phyloP scores from a whole-genome alignment of 1,140 invertebrate species.

The Epicauta chinensis region DNA sequence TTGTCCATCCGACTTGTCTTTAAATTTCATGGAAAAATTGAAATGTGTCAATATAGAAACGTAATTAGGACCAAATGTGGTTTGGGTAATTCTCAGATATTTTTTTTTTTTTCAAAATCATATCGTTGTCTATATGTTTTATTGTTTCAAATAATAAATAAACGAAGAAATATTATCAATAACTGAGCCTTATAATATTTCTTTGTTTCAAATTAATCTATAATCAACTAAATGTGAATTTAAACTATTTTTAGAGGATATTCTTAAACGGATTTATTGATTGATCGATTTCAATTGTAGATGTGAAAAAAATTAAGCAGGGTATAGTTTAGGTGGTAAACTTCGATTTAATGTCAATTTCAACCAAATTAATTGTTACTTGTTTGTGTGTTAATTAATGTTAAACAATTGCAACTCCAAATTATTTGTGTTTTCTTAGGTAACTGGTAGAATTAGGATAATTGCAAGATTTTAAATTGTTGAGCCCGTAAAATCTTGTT shows the following conservation, averaged over 20 bases:
- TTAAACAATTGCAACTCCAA: constrained; percentile 7
- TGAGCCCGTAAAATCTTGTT: constrained; percentile 33
- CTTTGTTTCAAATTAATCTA: not conserved
- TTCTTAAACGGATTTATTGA: not conserved
- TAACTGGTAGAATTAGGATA: constrained; percentile 10
- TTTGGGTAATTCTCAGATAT: not conserved
- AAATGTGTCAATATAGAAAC: too few relatives aligned
- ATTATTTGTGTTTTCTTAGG: constrained; percentile 3
- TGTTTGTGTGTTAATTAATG: constrained; percentile 8
- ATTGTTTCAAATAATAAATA: constrained; percentile 1
- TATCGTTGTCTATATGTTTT: not conserved
- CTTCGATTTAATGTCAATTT: constrained; percentile 2
- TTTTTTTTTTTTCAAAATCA: constrained; percentile 7
- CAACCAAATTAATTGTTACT: constrained; percentile 1
- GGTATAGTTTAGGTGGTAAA: not conserved
- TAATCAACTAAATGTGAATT: constrained; percentile 10
- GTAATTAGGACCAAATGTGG: too few relatives aligned
- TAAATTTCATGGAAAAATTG: constrained; percentile 25
- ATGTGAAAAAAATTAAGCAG: not conserved
- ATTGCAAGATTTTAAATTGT: constrained; percentile 27
- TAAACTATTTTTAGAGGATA: constrained; percentile 3
- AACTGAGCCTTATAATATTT: too few relatives aligned
- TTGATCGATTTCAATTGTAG: too few relatives aligned
- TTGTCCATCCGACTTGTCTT: constrained; percentile 29
- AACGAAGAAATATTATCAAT: not conserved